These are phyloP conservation scores for Hylomyscus alleni DNA, from an alignment of 2,797 vertebrate species.

Conservation along the genomic window DNA sequence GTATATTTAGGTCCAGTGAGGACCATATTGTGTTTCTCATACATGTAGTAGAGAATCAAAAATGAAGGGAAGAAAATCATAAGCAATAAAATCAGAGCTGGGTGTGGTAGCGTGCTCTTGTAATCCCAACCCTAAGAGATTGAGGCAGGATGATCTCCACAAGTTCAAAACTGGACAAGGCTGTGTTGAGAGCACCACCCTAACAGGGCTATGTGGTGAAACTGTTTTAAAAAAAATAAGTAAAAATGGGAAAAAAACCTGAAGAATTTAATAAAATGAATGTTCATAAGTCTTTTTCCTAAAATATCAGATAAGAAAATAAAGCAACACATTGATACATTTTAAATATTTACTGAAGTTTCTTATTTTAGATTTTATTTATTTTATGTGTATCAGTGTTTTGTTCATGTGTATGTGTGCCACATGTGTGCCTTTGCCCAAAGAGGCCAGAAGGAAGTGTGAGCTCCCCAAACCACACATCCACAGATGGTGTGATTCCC, in stretches of 20 bases:
- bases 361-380: neutral
- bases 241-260: neutral
- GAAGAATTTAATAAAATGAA: neutral
- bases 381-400: neutral
- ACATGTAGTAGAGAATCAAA: neutral
- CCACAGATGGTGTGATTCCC: neutral
- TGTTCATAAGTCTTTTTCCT: neutral
- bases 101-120: neutral
- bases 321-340: neutral
- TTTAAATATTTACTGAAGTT: neutral
- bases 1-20: neutral
- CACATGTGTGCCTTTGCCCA: neutral
- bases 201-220: neutral
- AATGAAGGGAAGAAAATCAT: slow-evolving; percentile 3
- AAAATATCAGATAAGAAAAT: neutral
- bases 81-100: neutral
- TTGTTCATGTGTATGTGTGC: neutral
- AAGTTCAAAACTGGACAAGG: neutral
- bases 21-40: slow-evolving; percentile 9
- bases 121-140: neutral
- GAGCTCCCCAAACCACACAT: neutral
- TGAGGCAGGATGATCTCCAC: neutral
- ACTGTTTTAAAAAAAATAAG: neutral
- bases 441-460: neutral
- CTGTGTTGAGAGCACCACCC: neutral